Evolutionary conservation across 2,113 vertebrate genomes (phyloP), one percentile per base, ranked within the genome.

Genomic region (Hippocampus mohnikei): DNA sequence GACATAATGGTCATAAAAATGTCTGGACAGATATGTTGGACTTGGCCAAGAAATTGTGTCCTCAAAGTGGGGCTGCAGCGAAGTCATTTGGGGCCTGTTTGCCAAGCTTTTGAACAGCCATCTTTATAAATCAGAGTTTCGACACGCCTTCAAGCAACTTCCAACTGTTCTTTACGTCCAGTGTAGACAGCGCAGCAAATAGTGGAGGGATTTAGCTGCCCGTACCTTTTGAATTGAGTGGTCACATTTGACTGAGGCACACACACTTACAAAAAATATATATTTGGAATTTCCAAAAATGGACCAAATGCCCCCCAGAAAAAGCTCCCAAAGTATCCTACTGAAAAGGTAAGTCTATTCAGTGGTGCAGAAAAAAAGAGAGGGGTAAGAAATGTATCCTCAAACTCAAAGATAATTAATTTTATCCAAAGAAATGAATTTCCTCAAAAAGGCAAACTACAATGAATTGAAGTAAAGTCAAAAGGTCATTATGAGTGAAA

Each of bases 61-160:
- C 56, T 59, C 56, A 59, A 29, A 59, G 3, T 33, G 56, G 13
- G 27, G 27, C 27, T 29, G 56, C 56, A 16, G 56, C 56, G 33
- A 59, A 59, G 56, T 59, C 27, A 33, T n/a, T 53, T 21, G 21
- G 50, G 20, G 20, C 50, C 50, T 50, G 23, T 42, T 74, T 41
- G 55, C 66, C 71, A 13, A 12, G n/a, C 27, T 67, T 77, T 55
- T 62, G 63, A 58, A 64, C 29, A 15, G 16, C 8, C 53, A 44
- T 46, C 40, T 33, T 40, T 27, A 73, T 55, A 42, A 46, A 44
- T 78, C 23, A n/a, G 66, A 41, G 7, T 44, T 72, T 56, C 70
- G 78, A 81, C 81, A 70, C 15, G 56, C 25, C 25, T 59, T 15
- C 11, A 59, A 12, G 15, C 10, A 37, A 37, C 25, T 59, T 59